Base-by-base conservation (phyloP, 2,113 vertebrate genomes). In the Coptodon rendalli region DNA sequence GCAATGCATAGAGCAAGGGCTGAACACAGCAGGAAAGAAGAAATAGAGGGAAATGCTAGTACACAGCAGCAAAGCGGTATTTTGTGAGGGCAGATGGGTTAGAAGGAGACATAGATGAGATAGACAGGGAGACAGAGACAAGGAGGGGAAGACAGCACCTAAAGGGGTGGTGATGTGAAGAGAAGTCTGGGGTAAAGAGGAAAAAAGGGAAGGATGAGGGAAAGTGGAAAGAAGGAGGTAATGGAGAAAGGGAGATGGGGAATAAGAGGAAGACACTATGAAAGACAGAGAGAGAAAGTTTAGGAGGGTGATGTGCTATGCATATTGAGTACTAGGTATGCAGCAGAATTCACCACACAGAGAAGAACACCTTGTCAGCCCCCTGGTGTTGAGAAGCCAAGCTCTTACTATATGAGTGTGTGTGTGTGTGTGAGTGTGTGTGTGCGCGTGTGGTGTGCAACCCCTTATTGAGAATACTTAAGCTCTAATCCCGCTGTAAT, bases 241-340 rank as follows among this genome's bases (percentile, higher is more conserved):
- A 86, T 78, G 63, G 79, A 83, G 45, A 81, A 84, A 81, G 54
- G 19, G 12, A 45, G 38, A 84, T 38, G 59, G 61, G 22, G 57
- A 24, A 45, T 40, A 87, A 81, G 78, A 87, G 52, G 89, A 87
- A 89, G 56, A 88, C 27, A 73, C 17, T 63, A 84, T n/a, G 52
- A 68, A 53, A 89, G 53, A 89, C 40, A 80, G 83, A 87, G 86
- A 57, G 88, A 86, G 78, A 54, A 78, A 88, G 84, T 90, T 93
- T 90, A 89, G 81, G 40, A 83, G 63, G 78, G 85, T 63, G 89
- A 91, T 91, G 91, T 85, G 86, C 56, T 80, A 53, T 93, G 91
- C 90, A 95, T 89, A 94, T 90, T 84, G 93, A 94, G 88, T 89
- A 81, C 52, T 45, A 87, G 87, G 84, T 91, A 93, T 91, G 84